Evolutionary conservation across 2,888 invertebrate genomes (phyloP).

Genomic region (Rutpela maculata): DNA sequence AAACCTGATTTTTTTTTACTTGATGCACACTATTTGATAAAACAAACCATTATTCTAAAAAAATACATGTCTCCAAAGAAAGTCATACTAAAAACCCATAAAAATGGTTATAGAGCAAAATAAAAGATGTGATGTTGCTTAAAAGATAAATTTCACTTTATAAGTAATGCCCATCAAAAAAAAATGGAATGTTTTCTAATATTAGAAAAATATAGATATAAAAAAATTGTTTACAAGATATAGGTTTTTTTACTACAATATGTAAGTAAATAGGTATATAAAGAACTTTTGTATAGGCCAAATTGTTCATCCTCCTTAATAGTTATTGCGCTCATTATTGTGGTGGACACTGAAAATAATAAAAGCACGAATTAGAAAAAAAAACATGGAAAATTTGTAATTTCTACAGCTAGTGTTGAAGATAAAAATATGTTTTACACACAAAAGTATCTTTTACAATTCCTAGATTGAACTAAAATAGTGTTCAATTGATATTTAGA

Average conservation of each 20-base stretch:
- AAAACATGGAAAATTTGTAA: no score
- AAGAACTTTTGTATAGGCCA: constrained; percentile 41
- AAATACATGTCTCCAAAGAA: neutral
- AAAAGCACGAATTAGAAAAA: constrained; percentile 48
- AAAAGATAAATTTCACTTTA: constrained; percentile 13
- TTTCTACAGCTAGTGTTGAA: no score
- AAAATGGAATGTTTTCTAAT: constrained; percentile 59
- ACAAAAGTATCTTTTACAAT: no score
- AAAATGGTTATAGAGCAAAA: neutral
- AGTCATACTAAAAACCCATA: neutral
- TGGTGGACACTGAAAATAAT: constrained; percentile 79
- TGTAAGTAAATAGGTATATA: constrained; percentile 20
- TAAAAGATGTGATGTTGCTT: constrained; percentile 41
- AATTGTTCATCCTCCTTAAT: constrained; percentile 69
- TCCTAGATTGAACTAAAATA: no score
- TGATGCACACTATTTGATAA: constrained; percentile 28
- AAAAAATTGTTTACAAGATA: constrained; percentile 44
- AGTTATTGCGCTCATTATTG: constrained; percentile 78
- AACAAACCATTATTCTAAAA: constrained; percentile 18
- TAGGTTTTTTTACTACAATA: constrained; percentile 37
- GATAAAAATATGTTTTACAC: no score
- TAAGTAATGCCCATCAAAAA: constrained; percentile 55
- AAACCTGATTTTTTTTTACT: constrained; percentile 3
- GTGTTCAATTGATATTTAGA: no score
- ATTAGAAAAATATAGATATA: constrained; percentile 46